Conservation (phyloP, 2,797 vertebrate genomes). For the Diplodus sargus region DNA sequence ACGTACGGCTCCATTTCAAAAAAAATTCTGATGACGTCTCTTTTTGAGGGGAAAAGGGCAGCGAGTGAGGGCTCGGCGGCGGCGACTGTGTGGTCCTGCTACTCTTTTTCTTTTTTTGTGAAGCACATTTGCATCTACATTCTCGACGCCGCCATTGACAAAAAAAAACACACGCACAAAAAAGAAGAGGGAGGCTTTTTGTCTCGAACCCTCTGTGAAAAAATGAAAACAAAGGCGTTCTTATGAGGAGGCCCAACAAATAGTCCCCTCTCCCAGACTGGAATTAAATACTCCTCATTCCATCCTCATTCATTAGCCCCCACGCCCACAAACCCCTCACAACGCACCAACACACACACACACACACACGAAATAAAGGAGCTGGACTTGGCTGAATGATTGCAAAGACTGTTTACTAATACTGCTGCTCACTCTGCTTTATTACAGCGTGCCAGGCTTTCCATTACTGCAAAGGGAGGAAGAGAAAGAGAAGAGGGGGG, state of each 20-base stretch:
- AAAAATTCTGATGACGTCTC: slow-evolving; percentile 68
- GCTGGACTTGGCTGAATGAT: slow-evolving; percentile 73
- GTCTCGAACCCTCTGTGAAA: slow-evolving; percentile 66
- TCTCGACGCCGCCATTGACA: slow-evolving; percentile 44
- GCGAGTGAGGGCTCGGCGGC: neutral
- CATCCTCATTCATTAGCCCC: slow-evolving; percentile 75
- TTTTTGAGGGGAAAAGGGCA: slow-evolving; percentile 44
- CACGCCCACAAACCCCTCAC: slow-evolving; percentile 53
- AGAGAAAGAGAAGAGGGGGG: slow-evolving; percentile 13
- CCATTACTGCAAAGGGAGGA: slow-evolving; percentile 67
- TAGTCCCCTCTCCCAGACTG: slow-evolving; percentile 58
- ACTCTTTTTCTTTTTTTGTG: slow-evolving; percentile 15
- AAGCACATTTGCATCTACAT: slow-evolving; percentile 74
- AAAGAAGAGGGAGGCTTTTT: slow-evolving; percentile 43
- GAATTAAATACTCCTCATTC: slow-evolving; percentile 78
- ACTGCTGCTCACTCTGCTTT: slow-evolving; percentile 76
- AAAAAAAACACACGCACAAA: neutral
- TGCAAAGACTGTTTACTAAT: slow-evolving; percentile 76
- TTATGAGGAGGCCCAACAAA: slow-evolving; percentile 72
- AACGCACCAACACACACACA: slow-evolving; percentile 31
- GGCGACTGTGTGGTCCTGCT: slow-evolving; percentile 59
- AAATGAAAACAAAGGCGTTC: slow-evolving; percentile 76
- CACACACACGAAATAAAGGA: slow-evolving; percentile 60
- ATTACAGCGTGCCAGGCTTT: slow-evolving; percentile 74
- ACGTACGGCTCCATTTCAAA: slow-evolving; percentile 49